A percentile compares a stretch with the other conserved stretches of the same genome.
Conservation (phyloP, 2,113 vertebrate genomes). For the Toxotes chatareus region DNA sequence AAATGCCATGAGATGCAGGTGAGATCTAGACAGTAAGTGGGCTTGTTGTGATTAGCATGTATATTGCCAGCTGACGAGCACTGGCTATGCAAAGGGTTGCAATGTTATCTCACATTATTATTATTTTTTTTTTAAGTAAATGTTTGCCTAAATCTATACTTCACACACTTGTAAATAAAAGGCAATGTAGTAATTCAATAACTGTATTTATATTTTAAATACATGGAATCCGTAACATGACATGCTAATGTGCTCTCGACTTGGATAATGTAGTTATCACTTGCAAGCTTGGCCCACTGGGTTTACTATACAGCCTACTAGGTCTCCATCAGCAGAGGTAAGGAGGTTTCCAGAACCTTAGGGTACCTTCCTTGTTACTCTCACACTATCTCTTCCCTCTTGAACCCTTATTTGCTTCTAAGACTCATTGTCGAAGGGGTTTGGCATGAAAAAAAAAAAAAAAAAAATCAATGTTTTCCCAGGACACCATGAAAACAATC, state of each 20-base stretch:
- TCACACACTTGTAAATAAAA: neutral
- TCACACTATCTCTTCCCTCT: conserved; percentile 10
- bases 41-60: neutral
- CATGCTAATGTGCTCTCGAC: neutral
- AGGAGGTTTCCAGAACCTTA: neutral
- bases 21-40: too few relatives aligned
- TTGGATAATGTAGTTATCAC: neutral
- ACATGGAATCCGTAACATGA: neutral
- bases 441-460: conserved; percentile 22
- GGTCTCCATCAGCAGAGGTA: neutral
- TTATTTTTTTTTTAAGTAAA: neutral
- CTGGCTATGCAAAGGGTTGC: too few relatives aligned
- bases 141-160: neutral
- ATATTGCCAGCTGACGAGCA: too few relatives aligned
- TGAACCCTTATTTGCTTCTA: conserved; percentile 43
- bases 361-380: conserved; percentile 8
- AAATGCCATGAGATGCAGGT: too few relatives aligned
- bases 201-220: neutral
- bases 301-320: neutral
- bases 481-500: conserved; percentile 58
- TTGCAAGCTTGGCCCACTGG: neutral
- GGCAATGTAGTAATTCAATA: neutral
- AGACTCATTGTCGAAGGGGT: conserved; percentile 44
- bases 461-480: conserved; percentile 71
- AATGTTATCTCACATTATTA: too few relatives aligned